phyloP scores from a whole-genome alignment of 2,888 invertebrate species.

The Lepidochitona cinerea region DNA sequence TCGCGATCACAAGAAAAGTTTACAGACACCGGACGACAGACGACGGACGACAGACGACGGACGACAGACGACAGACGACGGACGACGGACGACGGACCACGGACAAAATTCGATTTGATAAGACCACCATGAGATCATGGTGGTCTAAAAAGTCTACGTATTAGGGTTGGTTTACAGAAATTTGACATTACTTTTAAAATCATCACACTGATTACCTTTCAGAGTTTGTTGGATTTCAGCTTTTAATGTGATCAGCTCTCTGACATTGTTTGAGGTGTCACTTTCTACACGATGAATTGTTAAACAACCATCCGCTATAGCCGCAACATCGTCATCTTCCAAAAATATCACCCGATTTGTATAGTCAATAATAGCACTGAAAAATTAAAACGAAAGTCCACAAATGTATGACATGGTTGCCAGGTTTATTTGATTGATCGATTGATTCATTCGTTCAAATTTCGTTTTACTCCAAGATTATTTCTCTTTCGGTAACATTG shows the following conservation, averaged over 20 bases:
- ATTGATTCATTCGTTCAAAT: not conserved
- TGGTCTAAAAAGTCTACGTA: too few relatives aligned
- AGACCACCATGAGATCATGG: too few relatives aligned
- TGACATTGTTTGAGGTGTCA: conserved; percentile 75
- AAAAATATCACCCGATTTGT: conserved; percentile 98
- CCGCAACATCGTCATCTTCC: conserved; percentile 79
- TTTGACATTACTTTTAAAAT: too few relatives aligned
- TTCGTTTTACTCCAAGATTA: not conserved
- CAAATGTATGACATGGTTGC: not conserved
- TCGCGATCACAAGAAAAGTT: too few relatives aligned
- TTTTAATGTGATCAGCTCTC: conserved; percentile 96
- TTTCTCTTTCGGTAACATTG: not conserved
- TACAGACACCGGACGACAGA: too few relatives aligned
- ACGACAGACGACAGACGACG: too few relatives aligned
- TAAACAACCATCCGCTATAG: conserved; percentile 89
- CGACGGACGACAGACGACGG: too few relatives aligned
- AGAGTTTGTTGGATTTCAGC: conserved; percentile 99
- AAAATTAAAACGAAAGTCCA: too few relatives aligned
- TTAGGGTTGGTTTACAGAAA: too few relatives aligned
- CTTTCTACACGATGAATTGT: conserved; percentile 94
- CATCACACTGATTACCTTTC: conserved; percentile 80
- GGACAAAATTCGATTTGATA: too few relatives aligned
- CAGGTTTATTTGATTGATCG: not conserved
- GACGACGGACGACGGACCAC: too few relatives aligned
- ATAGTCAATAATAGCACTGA: conserved; percentile 97